phyloP scores from a whole-genome alignment of 2,797 vertebrate species.

The Mionectes olivaceus region DNA sequence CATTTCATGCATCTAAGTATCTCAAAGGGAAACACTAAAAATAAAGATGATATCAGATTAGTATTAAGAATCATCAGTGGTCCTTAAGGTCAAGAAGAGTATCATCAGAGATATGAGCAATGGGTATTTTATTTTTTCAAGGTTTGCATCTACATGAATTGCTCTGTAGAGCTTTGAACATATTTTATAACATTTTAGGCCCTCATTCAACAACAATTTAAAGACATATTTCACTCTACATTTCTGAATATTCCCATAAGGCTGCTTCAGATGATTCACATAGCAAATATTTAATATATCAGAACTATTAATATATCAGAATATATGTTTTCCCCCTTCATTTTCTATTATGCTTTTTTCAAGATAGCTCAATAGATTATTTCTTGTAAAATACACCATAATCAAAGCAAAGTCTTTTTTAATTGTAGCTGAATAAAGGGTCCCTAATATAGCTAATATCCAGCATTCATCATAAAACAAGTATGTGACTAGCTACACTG shows the following conservation, averaged over 20 bases:
- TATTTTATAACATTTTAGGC: not conserved
- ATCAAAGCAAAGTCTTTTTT: not conserved
- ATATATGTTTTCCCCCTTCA: not conserved
- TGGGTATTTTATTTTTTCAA: not conserved
- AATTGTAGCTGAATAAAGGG: not conserved
- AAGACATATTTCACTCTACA: not conserved
- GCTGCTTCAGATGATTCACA: not conserved
- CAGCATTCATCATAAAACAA: not conserved
- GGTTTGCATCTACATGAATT: not conserved
- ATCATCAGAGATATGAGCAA: not conserved
- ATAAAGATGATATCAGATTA: not conserved
- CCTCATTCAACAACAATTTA: not conserved
- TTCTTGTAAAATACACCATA: not conserved
- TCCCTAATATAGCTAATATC: not conserved
- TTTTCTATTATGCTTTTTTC: not conserved
- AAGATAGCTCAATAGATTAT: not conserved
- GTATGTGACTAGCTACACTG: not conserved
- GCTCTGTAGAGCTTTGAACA: not conserved
- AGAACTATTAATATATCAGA: not conserved
- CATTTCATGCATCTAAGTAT: not conserved
- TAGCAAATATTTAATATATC: not conserved
- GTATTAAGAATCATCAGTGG: not conserved
- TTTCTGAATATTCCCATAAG: not conserved
- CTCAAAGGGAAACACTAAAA: not conserved
- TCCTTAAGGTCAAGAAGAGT: not conserved